Conservation (phyloP, 2,113 vertebrate genomes). For the Fregetta grallaria region DNA sequence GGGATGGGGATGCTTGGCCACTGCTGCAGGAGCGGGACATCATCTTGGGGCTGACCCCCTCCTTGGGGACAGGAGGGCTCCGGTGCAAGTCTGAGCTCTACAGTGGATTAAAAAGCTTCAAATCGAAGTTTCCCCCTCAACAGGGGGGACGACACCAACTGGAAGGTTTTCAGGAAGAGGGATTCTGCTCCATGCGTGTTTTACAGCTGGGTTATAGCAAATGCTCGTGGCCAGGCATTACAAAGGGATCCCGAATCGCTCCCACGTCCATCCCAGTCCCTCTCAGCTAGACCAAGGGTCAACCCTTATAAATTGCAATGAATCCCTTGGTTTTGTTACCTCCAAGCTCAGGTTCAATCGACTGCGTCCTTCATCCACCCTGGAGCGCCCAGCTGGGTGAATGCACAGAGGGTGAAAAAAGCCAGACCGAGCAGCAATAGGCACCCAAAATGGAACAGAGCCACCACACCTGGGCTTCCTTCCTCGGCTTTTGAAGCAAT, state of each 20-base stretch:
- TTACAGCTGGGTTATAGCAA: neutral
- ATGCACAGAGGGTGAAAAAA: neutral
- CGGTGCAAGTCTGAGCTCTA: neutral
- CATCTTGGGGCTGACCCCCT: neutral
- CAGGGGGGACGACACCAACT: neutral
- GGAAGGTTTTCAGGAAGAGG: neutral
- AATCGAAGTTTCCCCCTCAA: neutral
- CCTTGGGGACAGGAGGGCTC: neutral
- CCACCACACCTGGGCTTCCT: neutral
- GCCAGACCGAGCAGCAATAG: rapidly evolving
- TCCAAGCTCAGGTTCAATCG: neutral
- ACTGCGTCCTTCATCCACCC: neutral
- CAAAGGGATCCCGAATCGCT: rapidly evolving
- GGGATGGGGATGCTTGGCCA: neutral
- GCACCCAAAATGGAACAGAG: neutral
- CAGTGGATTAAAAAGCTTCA: neutral
- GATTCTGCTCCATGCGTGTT: neutral
- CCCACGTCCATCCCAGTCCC: neutral
- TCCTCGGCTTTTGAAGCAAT: rapidly evolving
- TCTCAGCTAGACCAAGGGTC: neutral
- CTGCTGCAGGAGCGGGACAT: rapidly evolving
- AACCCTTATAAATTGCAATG: neutral
- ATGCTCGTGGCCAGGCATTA: rapidly evolving
- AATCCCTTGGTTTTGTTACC: neutral
- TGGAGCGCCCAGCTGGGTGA: rapidly evolving